Conservation (phyloP, 1,140 invertebrate genomes). For the Harlomillsia oculata region DNA sequence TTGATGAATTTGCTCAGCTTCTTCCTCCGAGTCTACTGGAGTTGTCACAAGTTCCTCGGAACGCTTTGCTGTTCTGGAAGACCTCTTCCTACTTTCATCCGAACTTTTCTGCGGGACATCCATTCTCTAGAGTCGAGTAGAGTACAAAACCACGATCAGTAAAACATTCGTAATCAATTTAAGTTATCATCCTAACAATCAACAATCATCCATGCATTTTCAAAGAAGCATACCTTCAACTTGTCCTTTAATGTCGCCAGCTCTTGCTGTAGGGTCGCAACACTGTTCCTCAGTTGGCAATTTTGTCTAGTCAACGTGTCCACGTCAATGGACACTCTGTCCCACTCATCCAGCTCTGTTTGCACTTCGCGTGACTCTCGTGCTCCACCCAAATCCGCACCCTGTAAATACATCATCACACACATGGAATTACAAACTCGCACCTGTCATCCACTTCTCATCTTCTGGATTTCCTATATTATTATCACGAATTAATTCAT, state of each 20-base stretch:
- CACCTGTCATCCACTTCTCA: too few species aligned
- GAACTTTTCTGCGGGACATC: conserved; percentile 21
- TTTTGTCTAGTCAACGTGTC: conserved; percentile 33
- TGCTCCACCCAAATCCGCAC: conserved; percentile 30
- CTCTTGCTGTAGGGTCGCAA: conserved; percentile 34
- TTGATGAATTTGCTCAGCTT: conserved; percentile 35
- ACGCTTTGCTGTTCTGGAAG: conserved; percentile 12
- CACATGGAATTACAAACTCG: background rate
- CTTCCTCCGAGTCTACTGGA: conserved; percentile 34
- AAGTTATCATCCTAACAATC: background rate
- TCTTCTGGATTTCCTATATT: too few species aligned
- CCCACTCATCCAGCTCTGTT: conserved; percentile 29
- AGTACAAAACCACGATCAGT: background rate
- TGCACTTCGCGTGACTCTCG: conserved; percentile 31
- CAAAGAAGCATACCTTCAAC: conserved; percentile 19
- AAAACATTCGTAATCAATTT: background rate
- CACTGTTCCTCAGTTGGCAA: conserved; percentile 32
- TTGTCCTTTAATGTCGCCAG: conserved; percentile 34
- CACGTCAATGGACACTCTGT: conserved; percentile 27
- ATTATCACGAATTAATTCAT: too few species aligned
- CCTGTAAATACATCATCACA: conserved; percentile 14
- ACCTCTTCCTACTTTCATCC: conserved; percentile 1
- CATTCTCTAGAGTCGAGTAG: conserved; percentile 23
- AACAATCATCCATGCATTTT: background rate
- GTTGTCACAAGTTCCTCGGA: conserved; percentile 28